Evolutionary conservation across 2,888 invertebrate genomes (phyloP).

Genomic region (Aphidoletes aphidimyza): DNA sequence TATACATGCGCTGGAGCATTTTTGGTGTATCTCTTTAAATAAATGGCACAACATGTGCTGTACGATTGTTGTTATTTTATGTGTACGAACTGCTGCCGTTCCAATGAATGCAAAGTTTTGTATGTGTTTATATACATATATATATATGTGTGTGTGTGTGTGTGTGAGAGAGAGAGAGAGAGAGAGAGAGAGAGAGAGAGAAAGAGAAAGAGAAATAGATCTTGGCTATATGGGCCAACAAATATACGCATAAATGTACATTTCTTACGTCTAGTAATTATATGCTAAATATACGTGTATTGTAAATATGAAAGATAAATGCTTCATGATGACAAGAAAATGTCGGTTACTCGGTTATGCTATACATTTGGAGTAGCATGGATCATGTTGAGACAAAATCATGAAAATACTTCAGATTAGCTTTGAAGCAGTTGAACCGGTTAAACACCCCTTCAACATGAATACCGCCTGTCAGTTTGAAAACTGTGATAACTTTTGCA

Average conservation of each 20-base stretch:
- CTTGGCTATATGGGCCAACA: background rate
- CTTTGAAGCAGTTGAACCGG: background rate
- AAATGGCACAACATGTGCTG: constrained; percentile 53
- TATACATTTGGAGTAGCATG: background rate
- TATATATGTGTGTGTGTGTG: background rate
- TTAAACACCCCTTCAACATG: background rate
- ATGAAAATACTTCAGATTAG: background rate
- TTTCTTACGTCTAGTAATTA: background rate
- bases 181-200: too few relatives aligned
- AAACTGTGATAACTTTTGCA: too few relatives aligned
- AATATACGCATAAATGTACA: too few relatives aligned
- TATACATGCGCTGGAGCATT: constrained; percentile 24
- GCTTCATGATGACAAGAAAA: constrained; percentile 50
- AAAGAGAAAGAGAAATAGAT: too few relatives aligned
- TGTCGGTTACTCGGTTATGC: constrained; percentile 13
- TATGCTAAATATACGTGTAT: background rate
- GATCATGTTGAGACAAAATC: background rate
- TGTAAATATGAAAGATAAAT: constrained; percentile 47
- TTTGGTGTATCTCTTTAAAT: constrained; percentile 37
- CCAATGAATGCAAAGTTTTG: background rate
- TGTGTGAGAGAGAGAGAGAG: background rate
- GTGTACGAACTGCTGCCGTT: background rate
- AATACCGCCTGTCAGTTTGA: too few relatives aligned
- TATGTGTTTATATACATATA: background rate
- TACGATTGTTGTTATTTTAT: constrained; percentile 18